A percentile compares a stretch with the other conserved stretches of the same genome.
Conservation (phyloP, 2,113 vertebrate species). For the Geothlypis trichas region DNA sequence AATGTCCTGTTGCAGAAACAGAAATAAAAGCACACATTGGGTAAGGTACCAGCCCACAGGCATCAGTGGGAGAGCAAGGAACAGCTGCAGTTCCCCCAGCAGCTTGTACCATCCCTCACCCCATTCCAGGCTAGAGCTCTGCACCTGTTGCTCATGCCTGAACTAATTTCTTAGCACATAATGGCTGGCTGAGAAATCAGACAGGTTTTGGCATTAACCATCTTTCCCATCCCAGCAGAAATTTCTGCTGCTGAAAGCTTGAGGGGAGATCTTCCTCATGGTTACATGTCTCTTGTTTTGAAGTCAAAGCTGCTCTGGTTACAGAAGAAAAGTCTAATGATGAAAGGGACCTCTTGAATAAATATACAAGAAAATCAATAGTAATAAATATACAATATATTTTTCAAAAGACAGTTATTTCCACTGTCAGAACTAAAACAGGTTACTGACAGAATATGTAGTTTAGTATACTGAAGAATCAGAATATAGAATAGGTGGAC, state of each 20-base stretch:
- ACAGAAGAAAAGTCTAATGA: background rate
- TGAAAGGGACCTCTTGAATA: background rate
- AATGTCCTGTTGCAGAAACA: background rate
- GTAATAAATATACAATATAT: background rate
- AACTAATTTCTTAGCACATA: background rate
- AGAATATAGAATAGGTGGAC: background rate
- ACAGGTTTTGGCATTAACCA: background rate
- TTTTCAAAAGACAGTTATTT: background rate
- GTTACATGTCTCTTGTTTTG: background rate
- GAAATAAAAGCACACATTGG: background rate
- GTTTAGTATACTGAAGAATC: background rate
- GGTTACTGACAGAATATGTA: background rate
- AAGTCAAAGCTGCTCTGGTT: background rate
- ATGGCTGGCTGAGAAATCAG: background rate
- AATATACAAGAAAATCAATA: background rate
- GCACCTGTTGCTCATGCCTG: background rate
- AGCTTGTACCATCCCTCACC: background rate
- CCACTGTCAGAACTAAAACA: background rate
- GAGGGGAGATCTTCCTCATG: background rate
- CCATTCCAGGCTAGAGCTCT: background rate
- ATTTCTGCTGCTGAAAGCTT: background rate
- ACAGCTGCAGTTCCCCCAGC: background rate
- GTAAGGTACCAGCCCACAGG: background rate
- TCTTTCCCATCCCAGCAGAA: background rate
- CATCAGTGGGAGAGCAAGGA: background rate